Percentiles rank a stretch among this genome's conserved stretches.
phyloP scores from a whole-genome alignment of 2,113 vertebrate species.

The Leuciscus idus region DNA sequence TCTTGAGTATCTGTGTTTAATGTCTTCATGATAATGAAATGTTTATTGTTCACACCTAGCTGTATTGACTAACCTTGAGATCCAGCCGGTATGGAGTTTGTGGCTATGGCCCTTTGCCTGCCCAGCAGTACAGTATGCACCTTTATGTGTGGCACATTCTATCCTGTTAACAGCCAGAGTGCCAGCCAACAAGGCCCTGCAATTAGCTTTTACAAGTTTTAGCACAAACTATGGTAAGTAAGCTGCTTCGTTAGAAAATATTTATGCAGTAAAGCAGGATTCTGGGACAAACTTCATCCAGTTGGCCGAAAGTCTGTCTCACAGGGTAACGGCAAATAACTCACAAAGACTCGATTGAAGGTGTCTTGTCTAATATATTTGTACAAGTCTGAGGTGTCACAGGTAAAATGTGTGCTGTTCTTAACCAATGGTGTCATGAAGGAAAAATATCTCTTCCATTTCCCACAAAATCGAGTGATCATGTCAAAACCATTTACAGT shows the following conservation, averaged over 20 bases:
- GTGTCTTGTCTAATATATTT: constrained; percentile 40
- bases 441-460: neutral
- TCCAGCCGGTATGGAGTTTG: constrained; percentile 43
- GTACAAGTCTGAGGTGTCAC: neutral
- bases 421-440: neutral
- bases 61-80: constrained; percentile 29
- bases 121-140: constrained; percentile 56
- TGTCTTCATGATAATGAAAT: constrained; percentile 53
- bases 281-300: constrained; percentile 40
- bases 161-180: constrained; percentile 69
- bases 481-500: neutral
- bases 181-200: constrained; percentile 67
- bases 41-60: constrained; percentile 59
- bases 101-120: constrained; percentile 47
- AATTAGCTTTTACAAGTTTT: constrained; percentile 76
- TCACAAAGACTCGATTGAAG: constrained; percentile 45
- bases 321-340: constrained; percentile 2
- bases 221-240: constrained; percentile 68
- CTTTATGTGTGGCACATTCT: constrained; percentile 72
- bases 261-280: constrained; percentile 66
- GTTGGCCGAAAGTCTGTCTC: constrained; percentile 15
- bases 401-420: neutral
- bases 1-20: constrained; percentile 34
- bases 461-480: neutral
- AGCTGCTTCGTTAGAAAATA: constrained; percentile 63